Evolutionary conservation across 92 coral and sea anemone species (phyloP).

Genomic region (Hydrozoanthus gracilis): DNA sequence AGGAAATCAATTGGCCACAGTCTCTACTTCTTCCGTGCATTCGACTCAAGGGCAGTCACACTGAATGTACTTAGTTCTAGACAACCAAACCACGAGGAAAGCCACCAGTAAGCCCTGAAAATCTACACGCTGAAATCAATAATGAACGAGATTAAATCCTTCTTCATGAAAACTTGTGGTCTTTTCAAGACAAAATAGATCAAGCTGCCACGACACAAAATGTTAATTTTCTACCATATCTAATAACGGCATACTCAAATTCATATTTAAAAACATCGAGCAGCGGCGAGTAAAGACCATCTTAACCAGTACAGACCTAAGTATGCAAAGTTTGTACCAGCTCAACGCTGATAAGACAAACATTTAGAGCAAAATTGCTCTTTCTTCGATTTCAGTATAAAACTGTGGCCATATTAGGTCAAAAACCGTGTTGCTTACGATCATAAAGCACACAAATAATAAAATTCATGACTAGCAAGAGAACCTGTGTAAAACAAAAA

Average conservation of each 20-base stretch:
- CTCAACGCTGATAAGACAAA: constrained; percentile 36
- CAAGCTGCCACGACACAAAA: neutral
- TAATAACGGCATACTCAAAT: neutral
- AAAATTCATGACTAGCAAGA: constrained; percentile 10
- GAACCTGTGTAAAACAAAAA: constrained; percentile 18
- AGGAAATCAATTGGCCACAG: constrained; percentile 25
- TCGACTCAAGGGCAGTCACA: constrained; percentile 27
- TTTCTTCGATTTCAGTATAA: neutral
- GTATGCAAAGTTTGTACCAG: constrained; percentile 21
- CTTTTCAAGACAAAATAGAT: constrained; percentile 46
- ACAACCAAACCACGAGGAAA: constrained; percentile 52
- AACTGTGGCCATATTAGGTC: constrained; percentile 38
- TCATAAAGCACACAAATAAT: neutral
- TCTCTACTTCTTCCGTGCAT: constrained; percentile 25
- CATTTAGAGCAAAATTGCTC: constrained; percentile 19
- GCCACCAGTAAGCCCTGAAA: constrained; percentile 43
- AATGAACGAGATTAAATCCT: constrained; percentile 50
- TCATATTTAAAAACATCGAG: neutral
- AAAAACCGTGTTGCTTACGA: constrained; percentile 14
- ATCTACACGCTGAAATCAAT: constrained; percentile 52
- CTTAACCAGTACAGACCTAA: neutral
- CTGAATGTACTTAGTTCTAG: constrained; percentile 19
- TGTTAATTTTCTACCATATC: constrained; percentile 14
- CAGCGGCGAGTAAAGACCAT: neutral
- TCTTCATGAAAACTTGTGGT: constrained; percentile 53